phyloP scores from a whole-genome alignment of 37 sponge, comb jelly and placozoan genomes.

The Cladorhizidae sp. region DNA sequence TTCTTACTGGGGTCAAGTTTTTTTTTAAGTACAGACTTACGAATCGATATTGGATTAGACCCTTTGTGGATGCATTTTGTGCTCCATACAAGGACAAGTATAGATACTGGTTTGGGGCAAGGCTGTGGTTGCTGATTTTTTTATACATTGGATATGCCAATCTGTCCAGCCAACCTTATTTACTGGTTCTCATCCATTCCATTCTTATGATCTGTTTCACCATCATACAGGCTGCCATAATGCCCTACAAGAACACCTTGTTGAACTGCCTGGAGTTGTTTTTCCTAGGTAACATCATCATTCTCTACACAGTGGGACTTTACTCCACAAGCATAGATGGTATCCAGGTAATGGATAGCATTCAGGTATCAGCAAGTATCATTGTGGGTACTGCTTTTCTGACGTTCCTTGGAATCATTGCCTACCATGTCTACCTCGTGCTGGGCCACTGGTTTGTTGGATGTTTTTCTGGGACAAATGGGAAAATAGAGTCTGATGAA shows the following conservation, averaged over 20 bases:
- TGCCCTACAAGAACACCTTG: conserved; percentile 11
- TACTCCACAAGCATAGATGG: neutral
- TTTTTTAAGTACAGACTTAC: conserved; percentile 1
- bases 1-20: conserved; percentile 4
- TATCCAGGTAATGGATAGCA: neutral
- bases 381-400: conserved; percentile 5
- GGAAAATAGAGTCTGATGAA: too few species aligned
- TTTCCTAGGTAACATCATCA: neutral
- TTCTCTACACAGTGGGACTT: neutral
- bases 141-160: conserved; percentile 1
- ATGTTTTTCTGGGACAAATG: too few species aligned
- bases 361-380: neutral
- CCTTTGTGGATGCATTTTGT: conserved; percentile 38
- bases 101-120: conserved; percentile 35
- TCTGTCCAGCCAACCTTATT: neutral
- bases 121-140: conserved; percentile 15
- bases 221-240: neutral
- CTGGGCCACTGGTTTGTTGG: too few species aligned
- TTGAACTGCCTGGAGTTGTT: conserved; percentile 13
- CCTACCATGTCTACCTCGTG: neutral
- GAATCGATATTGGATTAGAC: conserved; percentile 10
- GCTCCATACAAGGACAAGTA: conserved; percentile 53
- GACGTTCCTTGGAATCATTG: neutral
- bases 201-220: neutral
- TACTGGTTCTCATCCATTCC: neutral